These are phyloP conservation scores for Darevskia mixta DNA, from an alignment of 2,797 vertebrate genomes.

Conservation along the genomic window DNA sequence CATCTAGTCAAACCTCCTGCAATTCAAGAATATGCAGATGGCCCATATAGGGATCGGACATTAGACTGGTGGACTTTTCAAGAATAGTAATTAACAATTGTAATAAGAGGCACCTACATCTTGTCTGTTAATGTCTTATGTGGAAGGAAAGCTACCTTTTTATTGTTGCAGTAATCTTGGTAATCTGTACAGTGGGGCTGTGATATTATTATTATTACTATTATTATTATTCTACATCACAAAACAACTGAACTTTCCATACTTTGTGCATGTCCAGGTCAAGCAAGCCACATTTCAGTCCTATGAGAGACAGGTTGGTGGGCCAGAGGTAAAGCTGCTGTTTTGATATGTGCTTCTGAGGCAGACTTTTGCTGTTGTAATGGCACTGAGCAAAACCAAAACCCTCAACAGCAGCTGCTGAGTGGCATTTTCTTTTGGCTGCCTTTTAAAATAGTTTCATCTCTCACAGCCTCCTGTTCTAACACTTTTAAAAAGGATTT, in stretches of 20 bases:
- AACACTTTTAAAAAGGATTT: slow-evolving; percentile 61
- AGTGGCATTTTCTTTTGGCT: slow-evolving; percentile 75
- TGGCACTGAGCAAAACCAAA: slow-evolving; percentile 76
- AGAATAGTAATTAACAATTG: slow-evolving; percentile 2
- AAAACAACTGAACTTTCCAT: slow-evolving; percentile 76
- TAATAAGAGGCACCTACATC: background rate
- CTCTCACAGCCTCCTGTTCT: slow-evolving; percentile 67
- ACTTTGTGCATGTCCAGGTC: slow-evolving; percentile 85
- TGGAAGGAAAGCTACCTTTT: background rate
- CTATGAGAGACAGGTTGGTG: slow-evolving; percentile 84
- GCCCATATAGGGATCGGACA: background rate
- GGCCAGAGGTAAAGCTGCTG: slow-evolving; percentile 86
- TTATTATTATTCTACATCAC: slow-evolving; percentile 56
- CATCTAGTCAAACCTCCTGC: too few relatives aligned
- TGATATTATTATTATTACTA: slow-evolving; percentile 56
- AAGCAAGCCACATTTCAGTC: slow-evolving; percentile 83
- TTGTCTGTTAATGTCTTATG: background rate
- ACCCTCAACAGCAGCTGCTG: slow-evolving; percentile 75
- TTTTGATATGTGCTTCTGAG: slow-evolving; percentile 75
- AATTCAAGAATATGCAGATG: too few relatives aligned
- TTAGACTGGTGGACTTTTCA: slow-evolving; percentile 55
- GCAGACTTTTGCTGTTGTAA: slow-evolving; percentile 75
- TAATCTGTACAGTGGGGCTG: slow-evolving; percentile 44
- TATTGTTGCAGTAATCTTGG: slow-evolving; percentile 33
- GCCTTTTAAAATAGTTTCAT: slow-evolving; percentile 64